Evolutionary conservation across 1,140 invertebrate species (phyloP).

Genomic region (Lucilia cuprina): DNA sequence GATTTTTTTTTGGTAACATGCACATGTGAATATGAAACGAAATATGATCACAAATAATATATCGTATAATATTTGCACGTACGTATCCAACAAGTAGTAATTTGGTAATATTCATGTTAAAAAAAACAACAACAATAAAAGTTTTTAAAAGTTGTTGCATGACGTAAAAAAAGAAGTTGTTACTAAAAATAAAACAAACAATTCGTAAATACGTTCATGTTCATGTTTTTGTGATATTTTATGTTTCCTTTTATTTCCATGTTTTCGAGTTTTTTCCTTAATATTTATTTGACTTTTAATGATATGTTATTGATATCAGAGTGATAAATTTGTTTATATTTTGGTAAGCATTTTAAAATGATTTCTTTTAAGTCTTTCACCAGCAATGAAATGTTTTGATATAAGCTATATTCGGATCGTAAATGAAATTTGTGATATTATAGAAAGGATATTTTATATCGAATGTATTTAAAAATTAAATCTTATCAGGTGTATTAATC

Average conservation of each 20-base stretch:
- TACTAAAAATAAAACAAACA: background rate
- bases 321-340: slow-evolving; percentile 37
- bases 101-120: slow-evolving; percentile 33
- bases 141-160: slow-evolving; percentile 12
- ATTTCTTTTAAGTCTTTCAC: slow-evolving; percentile 6
- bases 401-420: too few relatives aligned
- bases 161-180: background rate
- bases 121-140: background rate
- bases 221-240: slow-evolving; percentile 12
- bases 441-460: too few relatives aligned
- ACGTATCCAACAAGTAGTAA: slow-evolving; percentile 24
- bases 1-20: background rate
- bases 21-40: background rate
- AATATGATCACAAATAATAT: background rate
- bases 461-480: too few relatives aligned
- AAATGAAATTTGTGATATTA: too few relatives aligned
- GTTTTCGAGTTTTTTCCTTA: slow-evolving; percentile 7
- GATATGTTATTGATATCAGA: slow-evolving; percentile 38
- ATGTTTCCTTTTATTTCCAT: slow-evolving; percentile 14
- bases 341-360: slow-evolving; percentile 14
- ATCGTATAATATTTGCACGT: slow-evolving; percentile 18
- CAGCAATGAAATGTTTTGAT: background rate
- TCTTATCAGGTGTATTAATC: too few relatives aligned
- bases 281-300: slow-evolving; percentile 31
- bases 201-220: background rate